phyloP scores from a whole-genome alignment of 2,888 invertebrate genomes.

The Ophonus ardosiacus region DNA sequence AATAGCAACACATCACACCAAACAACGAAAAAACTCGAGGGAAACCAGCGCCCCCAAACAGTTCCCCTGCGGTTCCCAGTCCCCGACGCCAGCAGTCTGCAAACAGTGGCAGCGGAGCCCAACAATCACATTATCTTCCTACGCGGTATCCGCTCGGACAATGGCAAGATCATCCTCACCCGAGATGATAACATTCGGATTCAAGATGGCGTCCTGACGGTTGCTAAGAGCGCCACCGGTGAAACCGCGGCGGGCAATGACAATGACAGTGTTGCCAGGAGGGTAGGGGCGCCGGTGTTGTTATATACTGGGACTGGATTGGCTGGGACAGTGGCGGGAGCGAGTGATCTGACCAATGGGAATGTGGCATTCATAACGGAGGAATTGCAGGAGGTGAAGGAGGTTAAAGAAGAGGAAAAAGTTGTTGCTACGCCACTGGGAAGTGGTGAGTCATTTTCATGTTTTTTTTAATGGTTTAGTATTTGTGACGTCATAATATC shows the following conservation, averaged over 20 bases:
- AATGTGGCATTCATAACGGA: constrained; percentile 56
- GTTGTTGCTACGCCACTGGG: constrained; percentile 47
- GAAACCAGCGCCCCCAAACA: constrained; percentile 27
- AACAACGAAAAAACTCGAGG: constrained; percentile 47
- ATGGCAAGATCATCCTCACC: constrained; percentile 58
- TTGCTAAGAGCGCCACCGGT: background rate
- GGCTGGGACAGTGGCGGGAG: constrained; percentile 20
- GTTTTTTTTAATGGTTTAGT: background rate
- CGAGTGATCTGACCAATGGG: constrained; percentile 58
- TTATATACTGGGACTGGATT: constrained; percentile 52
- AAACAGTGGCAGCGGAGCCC: constrained; percentile 32
- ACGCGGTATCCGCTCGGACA: constrained; percentile 59
- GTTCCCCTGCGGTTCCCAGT: constrained; percentile 6
- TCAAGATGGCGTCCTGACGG: constrained; percentile 58
- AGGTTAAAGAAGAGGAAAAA: constrained; percentile 43
- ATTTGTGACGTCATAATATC: background rate
- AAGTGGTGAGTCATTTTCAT: constrained; percentile 40
- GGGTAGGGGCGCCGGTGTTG: constrained; percentile 30
- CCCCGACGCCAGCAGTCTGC: constrained; percentile 20
- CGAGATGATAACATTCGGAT: constrained; percentile 58
- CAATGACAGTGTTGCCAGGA: background rate
- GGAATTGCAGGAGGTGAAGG: constrained; percentile 17
- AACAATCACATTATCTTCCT: constrained; percentile 58
- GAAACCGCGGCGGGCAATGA: constrained; percentile 5
- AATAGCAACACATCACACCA: constrained; percentile 42